Evolutionary conservation across 2,888 invertebrate species (phyloP).

Genomic region (Hirtodrosophila trivittata): DNA sequence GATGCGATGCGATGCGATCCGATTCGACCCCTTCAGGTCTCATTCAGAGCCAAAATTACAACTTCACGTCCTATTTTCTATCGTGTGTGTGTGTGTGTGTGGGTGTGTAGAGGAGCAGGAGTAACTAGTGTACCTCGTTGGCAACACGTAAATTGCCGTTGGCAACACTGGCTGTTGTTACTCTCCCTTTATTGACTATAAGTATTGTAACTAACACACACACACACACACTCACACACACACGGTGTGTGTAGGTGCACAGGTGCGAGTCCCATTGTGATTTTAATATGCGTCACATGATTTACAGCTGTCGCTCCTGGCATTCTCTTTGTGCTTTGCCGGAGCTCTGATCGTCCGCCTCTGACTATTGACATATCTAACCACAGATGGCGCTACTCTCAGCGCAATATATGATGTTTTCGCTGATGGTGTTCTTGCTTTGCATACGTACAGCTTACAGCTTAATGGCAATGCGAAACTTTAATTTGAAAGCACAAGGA

Average conservation of each 20-base stretch:
- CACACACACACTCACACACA: background rate
- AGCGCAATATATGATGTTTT: too few species aligned
- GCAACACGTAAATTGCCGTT: conserved; percentile 14
- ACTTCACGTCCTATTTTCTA: conserved; percentile 12
- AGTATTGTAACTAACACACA: background rate
- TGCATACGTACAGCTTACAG: too few species aligned
- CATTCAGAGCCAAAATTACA: conserved; percentile 46
- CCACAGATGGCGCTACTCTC: too few species aligned
- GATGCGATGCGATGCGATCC: conserved; percentile 2
- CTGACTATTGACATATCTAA: too few species aligned
- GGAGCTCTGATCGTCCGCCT: background rate
- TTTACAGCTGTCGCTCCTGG: conserved; percentile 41
- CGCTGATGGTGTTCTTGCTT: conserved; percentile 1
- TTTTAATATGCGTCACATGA: conserved; percentile 49
- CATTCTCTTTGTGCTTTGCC: conserved; percentile 17
- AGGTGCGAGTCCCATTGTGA: conserved; percentile 31
- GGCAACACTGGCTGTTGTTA: conserved; percentile 21
- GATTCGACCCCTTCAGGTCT: conserved; percentile 27
- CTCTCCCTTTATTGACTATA: conserved; percentile 1
- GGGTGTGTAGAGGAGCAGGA: background rate
- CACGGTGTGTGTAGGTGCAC: too few species aligned
- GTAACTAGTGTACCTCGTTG: background rate
- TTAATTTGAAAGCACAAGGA: background rate
- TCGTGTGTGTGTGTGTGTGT: too few species aligned
- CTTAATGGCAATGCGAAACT: background rate